Conservation (phyloP, 2,113 vertebrate genomes). For the Tonatia bakeri region DNA sequence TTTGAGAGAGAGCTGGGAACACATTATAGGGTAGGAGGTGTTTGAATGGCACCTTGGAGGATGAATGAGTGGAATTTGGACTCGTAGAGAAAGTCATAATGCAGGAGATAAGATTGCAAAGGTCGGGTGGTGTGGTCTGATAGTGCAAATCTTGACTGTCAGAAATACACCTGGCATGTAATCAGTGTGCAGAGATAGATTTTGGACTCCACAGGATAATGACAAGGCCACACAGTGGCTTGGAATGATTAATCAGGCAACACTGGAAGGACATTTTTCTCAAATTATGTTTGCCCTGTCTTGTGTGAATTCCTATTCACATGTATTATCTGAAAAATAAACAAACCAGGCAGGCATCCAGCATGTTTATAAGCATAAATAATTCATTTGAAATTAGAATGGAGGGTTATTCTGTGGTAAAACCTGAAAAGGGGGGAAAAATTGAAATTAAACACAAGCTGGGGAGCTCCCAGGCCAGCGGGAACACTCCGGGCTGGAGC, state of each 20-base stretch:
- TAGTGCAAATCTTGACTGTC: neutral
- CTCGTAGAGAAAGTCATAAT: neutral
- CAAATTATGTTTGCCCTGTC: constrained; percentile 26
- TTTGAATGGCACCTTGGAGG: neutral
- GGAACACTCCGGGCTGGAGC: neutral
- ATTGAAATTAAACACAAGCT: neutral
- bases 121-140: neutral
- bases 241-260: neutral
- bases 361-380: constrained; percentile 14
- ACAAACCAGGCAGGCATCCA: constrained; percentile 24
- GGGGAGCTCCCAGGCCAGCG: neutral
- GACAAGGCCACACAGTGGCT: neutral
- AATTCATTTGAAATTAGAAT: constrained; percentile 49
- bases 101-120: neutral
- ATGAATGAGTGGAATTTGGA: neutral
- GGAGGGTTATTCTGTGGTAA: neutral
- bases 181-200: neutral
- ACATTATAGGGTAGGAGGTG: neutral
- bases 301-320: constrained; percentile 9
- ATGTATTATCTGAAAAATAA: constrained; percentile 45
- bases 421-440: constrained; percentile 13
- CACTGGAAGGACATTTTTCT: constrained; percentile 19
- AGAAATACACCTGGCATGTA: neutral
- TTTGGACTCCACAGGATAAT: neutral
- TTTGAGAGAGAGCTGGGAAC: neutral